Evolutionary conservation across 1,140 invertebrate genomes (phyloP), one percentile per base, ranked within the genome.

Genomic region (Lucilia cuprina): DNA sequence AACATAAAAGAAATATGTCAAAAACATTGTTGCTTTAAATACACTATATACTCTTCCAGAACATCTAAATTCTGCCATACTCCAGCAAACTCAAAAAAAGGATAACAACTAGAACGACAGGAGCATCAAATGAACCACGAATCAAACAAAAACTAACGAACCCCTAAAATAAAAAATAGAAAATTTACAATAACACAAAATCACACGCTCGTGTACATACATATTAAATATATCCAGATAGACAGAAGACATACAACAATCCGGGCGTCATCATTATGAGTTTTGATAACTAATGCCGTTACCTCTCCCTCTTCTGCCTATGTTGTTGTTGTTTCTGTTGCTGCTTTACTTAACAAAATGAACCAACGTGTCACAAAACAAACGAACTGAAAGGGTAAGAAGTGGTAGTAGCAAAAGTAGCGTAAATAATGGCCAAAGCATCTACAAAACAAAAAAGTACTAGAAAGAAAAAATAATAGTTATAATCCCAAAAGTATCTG

Each of bases 331-430:
- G 50, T 30, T 30, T 30, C 17, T 60, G 55, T 60, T n/a, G 55
- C 14, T 60, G 14, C 9, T 70, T 70, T 70, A 70, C 19, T 70
- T 70, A 21, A 70, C 19, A 21, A 21, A 70, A 70, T 70, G 65
- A 70, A 70, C n/a, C 55, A 60, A n/a, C 55, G 55, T n/a, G 55
- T 4, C 55, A 60, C 55, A 60, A 60, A 60, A 60, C n/a, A 60
- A 70, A 21, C 65, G 65, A 70, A 21, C n/a, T 19, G 21, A 70
- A 70, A 19, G 65, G 65, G 65, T 70, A 25, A 19, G 60, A 70
- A 70, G 65, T 70, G 65, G 65, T 70, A n/a, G 55, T n/a, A n/a
- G 55, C 55, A 70, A 70, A 70, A 70, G 65, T 70, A 70, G 65
- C 65, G 65, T 70, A 70, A 70, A 70, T 70, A 70, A 70, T 70